These are phyloP conservation scores for Smutsia temminckii DNA, from an alignment of 2,797 vertebrate species.

Conservation along the genomic window DNA sequence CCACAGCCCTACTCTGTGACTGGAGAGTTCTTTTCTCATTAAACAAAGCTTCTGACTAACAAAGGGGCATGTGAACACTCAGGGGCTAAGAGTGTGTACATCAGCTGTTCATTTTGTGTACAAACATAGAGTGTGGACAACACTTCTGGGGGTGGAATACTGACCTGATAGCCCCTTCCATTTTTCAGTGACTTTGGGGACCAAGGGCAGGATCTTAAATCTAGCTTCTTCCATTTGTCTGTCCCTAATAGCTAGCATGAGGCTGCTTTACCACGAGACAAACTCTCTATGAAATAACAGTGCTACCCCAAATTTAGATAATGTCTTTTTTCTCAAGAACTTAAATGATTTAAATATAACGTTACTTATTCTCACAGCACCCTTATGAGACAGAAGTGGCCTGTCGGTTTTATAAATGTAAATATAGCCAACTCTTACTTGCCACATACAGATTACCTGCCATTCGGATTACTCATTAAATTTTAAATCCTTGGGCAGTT, in stretches of 20 bases:
- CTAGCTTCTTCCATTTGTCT: neutral
- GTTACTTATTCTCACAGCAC: conserved; percentile 6
- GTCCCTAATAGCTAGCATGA: neutral
- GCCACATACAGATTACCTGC: conserved; percentile 40
- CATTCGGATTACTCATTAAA: conserved; percentile 50
- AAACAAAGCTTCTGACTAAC: neutral
- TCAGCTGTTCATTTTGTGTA: neutral
- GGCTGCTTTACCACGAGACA: neutral
- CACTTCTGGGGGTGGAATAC: neutral
- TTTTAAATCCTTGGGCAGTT: conserved; percentile 64
- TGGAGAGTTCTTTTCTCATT: neutral
- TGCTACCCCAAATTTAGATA: neutral
- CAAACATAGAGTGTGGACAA: accelerated
- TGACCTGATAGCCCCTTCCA: neutral
- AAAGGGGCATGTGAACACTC: neutral
- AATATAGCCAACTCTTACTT: neutral
- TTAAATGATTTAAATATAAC: neutral
- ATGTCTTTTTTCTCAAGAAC: neutral
- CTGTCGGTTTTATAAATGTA: conserved; percentile 43
- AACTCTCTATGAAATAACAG: neutral
- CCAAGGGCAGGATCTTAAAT: neutral
- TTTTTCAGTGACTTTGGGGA: neutral
- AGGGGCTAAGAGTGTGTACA: neutral
- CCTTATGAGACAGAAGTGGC: neutral
- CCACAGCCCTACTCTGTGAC: neutral